Base-by-base conservation (phyloP, 1,140 invertebrate species). In the Drosophila kurseongensis region DNA sequence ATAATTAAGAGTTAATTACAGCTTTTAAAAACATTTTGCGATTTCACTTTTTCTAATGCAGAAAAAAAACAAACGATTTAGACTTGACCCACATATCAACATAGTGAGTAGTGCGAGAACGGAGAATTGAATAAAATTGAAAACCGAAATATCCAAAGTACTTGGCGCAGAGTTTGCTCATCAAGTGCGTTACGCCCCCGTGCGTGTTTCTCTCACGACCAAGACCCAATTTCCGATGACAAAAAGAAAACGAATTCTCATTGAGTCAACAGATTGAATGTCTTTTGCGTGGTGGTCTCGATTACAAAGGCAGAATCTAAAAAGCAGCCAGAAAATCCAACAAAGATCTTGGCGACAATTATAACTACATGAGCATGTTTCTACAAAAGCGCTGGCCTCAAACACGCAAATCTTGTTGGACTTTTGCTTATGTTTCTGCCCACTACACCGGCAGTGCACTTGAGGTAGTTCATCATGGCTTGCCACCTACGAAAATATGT, bases 1-100 rank as follows among this genome's bases (percentile, higher is more conserved):
- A 82, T 88, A 67, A 73, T 88, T 88, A 89, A 80, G 67, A 84
- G 44, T 84, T 88, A 88, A 88, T 89, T 84, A 62, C 80, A 80
- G 51, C 77, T 77, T 50, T 80, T 68, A 56, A 73, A 59, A 61
- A 60, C 66, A 76, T 59, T 75, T 75, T 68, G 76, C 77, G 84
- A 88, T 88, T 88, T 88, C 84, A 88, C 84, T 88, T 86, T 88
- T 88, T 82, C 67, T 65, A 67, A 68, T 36, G 60, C 54, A 75
- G 50, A 68, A 66, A 74, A 74, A 42, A 29, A 59, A 65, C 32
- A 50, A 78, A 59, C 38, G 16, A 65, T 69, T 62, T 58, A 71
- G 80, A 80, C 84, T 88, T 88, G 84, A 84, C 84, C 84, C 77
- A 88, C 76, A 75, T 88, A 48, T 65, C 40, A 27, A 2, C n/a